phyloP scores from a whole-genome alignment of 2,113 vertebrate species.

The Benitochromis conjunctus region DNA sequence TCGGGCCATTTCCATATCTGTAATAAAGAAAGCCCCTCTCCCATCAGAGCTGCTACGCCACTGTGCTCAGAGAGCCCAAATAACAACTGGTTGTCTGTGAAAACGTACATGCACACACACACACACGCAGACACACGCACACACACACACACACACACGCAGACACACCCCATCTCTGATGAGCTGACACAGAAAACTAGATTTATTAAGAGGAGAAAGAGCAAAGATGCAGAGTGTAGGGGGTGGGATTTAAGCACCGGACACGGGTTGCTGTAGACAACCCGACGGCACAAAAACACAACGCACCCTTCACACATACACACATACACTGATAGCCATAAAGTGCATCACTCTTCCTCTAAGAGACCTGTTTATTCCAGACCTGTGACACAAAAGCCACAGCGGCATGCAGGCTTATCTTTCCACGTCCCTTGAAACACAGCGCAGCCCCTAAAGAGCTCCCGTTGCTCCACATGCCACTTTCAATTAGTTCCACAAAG shows the following conservation, averaged over 20 bases:
- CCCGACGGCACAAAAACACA: not conserved
- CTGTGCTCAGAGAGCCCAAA: constrained; percentile 2
- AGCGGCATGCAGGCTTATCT: constrained; percentile 45
- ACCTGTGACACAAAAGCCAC: constrained; percentile 56
- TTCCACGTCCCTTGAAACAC: constrained; percentile 50
- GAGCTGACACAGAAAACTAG: constrained; percentile 57
- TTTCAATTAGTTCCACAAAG: constrained; percentile 79
- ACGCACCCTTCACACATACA: not conserved
- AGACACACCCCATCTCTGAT: constrained; percentile 42
- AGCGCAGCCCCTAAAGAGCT: constrained; percentile 65
- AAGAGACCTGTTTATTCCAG: constrained; percentile 66
- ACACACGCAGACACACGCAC: not conserved
- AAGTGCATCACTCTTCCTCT: constrained; percentile 45
- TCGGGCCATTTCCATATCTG: constrained; percentile 58
- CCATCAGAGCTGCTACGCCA: constrained; percentile 25
- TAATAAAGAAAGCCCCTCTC: constrained; percentile 52
- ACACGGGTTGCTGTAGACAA: constrained; percentile 14
- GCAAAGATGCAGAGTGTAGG: constrained; percentile 3
- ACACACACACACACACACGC: not conserved
- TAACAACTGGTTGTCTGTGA: constrained; percentile 29
- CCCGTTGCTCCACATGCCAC: constrained; percentile 65
- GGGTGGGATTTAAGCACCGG: constrained; percentile 23
- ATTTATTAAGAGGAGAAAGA: constrained; percentile 47
- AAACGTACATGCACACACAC: not conserved
- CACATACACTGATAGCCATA: not conserved